Percentiles rank a stretch among this genome's conserved stretches.
Evolutionary conservation across 2,797 vertebrate genomes (phyloP).

Genomic region (Pangasius sanitwongsei): DNA sequence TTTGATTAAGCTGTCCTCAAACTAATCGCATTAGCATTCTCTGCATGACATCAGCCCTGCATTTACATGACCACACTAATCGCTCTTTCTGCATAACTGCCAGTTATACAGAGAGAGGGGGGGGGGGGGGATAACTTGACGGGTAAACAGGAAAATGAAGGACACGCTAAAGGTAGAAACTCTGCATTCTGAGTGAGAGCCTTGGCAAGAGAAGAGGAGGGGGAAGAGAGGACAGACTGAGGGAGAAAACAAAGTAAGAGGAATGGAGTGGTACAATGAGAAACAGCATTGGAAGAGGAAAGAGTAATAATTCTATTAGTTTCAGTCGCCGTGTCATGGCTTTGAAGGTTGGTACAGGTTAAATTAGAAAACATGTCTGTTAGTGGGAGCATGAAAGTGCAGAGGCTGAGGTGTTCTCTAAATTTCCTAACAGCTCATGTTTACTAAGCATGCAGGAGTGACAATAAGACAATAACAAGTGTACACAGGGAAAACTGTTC

Average conservation of each 20-base stretch:
- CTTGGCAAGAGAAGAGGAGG: slow-evolving; percentile 20
- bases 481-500: not conserved
- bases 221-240: slow-evolving; percentile 4
- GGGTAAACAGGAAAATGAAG: slow-evolving; percentile 32
- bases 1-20: slow-evolving; percentile 10
- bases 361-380: not conserved
- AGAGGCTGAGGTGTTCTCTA: not conserved
- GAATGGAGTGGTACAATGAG: not conserved
- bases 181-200: slow-evolving; percentile 19
- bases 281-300: not conserved
- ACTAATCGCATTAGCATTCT: slow-evolving; percentile 27
- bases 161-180: not conserved
- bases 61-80: slow-evolving; percentile 37
- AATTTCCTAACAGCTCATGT: not conserved
- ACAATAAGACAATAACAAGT: not conserved
- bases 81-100: slow-evolving; percentile 11
- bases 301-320: slow-evolving; percentile 21
- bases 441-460: not conserved
- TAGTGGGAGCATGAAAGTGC: not conserved
- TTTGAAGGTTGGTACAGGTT: slow-evolving; percentile 12
- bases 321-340: not conserved
- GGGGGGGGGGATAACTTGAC: not conserved
- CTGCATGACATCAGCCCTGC: slow-evolving; percentile 8
- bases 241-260: slow-evolving; percentile 9
- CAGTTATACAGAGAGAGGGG: not conserved